These are phyloP conservation scores for Macrobrachium nipponense DNA, from an alignment of 1,140 invertebrate genomes.

Conservation along the genomic window DNA sequence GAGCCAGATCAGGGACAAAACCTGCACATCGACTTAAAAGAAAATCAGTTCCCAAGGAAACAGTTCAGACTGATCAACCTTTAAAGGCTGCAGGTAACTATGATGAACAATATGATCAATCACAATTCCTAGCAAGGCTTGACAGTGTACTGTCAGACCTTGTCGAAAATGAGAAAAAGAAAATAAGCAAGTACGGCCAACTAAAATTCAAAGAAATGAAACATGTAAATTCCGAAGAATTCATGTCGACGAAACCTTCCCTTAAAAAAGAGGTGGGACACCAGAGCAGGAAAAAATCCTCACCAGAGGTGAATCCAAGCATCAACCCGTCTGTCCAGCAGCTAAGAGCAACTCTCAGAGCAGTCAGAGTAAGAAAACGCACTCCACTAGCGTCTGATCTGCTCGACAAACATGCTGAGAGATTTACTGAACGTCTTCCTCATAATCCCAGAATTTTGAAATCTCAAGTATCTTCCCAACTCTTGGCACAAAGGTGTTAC, in stretches of 20 bases:
- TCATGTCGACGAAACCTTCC: not conserved
- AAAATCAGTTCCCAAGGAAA: not conserved
- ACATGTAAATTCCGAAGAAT: not conserved
- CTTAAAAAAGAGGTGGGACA: constrained; percentile 8
- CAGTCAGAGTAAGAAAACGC: constrained; percentile 39
- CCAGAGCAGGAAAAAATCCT: constrained; percentile 6
- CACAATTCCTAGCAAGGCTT: constrained; percentile 39
- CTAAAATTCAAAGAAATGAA: not conserved
- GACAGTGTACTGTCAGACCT: constrained; percentile 47
- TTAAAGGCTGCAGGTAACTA: constrained; percentile 2
- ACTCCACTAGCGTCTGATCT: constrained; percentile 7
- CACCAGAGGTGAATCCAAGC: not conserved
- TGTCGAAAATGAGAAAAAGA: constrained; percentile 48
- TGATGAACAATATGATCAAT: constrained; percentile 32
- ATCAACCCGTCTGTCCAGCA: constrained; percentile 35
- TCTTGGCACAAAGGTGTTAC: constrained; percentile 30
- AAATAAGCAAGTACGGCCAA: constrained; percentile 45
- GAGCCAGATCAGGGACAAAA: not conserved
- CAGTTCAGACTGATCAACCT: not conserved
- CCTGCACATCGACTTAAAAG: not conserved
- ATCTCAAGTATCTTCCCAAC: constrained; percentile 37
- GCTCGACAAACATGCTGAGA: constrained; percentile 35
- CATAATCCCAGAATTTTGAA: constrained; percentile 47
- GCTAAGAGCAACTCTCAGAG: constrained; percentile 36
- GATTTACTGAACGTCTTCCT: constrained; percentile 35